Conservation (phyloP, 2,888 invertebrate genomes). For the Fragum sueziense region DNA sequence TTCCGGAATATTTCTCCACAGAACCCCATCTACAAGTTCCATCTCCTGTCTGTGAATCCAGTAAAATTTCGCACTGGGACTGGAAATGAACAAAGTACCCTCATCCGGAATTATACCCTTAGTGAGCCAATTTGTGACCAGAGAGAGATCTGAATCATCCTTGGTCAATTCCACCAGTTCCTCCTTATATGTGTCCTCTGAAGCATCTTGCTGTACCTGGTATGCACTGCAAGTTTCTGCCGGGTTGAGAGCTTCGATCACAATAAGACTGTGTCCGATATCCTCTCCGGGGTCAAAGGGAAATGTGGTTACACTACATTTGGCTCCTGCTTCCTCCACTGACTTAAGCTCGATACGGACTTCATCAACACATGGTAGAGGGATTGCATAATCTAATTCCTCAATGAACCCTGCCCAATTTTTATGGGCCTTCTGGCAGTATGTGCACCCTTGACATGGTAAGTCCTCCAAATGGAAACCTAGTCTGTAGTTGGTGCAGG, state of each 20-base stretch:
- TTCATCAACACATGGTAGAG: neutral
- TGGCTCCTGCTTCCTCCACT: neutral
- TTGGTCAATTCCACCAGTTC: neutral
- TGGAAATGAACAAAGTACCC: neutral
- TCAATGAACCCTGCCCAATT: constrained; percentile 22
- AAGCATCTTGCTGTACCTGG: neutral
- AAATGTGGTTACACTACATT: neutral
- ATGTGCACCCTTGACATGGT: constrained; percentile 32
- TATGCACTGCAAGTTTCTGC: neutral
- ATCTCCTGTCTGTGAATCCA: too few relatives aligned
- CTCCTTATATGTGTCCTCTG: neutral
- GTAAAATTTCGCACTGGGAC: neutral
- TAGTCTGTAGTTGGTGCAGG: constrained; percentile 1
- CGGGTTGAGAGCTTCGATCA: neutral
- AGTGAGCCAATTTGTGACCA: neutral
- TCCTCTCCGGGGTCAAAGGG: neutral
- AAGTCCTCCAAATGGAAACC: neutral
- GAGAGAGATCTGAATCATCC: neutral
- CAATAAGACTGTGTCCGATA: neutral
- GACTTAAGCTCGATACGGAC: neutral
- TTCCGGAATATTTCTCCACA: too few relatives aligned
- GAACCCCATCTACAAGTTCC: too few relatives aligned
- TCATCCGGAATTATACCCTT: neutral
- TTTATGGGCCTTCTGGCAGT: constrained; percentile 29
- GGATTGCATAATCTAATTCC: constrained; percentile 17